Evolutionary conservation across 1,140 invertebrate genomes (phyloP), one percentile per base, ranked within the genome.

Genomic region (Chionoecetes opilio): DNA sequence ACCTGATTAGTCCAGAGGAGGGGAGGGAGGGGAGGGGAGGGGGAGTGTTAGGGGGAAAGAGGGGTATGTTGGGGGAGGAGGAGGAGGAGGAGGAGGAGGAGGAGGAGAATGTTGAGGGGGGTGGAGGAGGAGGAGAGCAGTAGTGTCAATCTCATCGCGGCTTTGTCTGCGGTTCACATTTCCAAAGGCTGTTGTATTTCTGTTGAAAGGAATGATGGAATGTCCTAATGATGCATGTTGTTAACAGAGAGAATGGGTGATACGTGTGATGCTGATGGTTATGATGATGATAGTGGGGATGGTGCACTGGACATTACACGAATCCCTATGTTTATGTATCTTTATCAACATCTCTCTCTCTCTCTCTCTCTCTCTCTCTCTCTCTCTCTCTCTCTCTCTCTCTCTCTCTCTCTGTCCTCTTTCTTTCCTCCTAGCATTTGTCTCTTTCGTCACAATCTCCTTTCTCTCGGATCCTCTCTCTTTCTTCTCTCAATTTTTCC

Each of bases 331-430:
- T 26, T 21, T 63, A 8, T 26, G 8, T 63, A 2, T 63, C 53
- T 41, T 14, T 41, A 2, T 63, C 53, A 9, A 3, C 17, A 8
- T 63, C 53, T 21, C 53, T 63, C 53, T 75, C 63, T 53, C 46
- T 53, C 21, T 75, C 63, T n/a, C n/a, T n/a, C 63, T 75, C 63
- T n/a, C 63, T 75, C 63, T 75, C 63, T n/a, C 63, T 75, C n/a
- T 75, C 63, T 75, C 21, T n/a, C 63, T n/a, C 63, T n/a, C n/a
- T 75, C 63, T 75, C 63, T n/a, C n/a, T n/a, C 63, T 75, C 63
- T 75, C 21, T n/a, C 63, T 53, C 46, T 53, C 2, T 9, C 46
- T 9, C 8, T 53, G 8, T 41, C 38, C 3, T 41, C 38, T 14
- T 14, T 41, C 38, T 41, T 14, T 3, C 38, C 38, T 41, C 38